These are phyloP conservation scores for Myiozetetes cayanensis DNA, from an alignment of 2,113 vertebrate species.

Conservation along the genomic window DNA sequence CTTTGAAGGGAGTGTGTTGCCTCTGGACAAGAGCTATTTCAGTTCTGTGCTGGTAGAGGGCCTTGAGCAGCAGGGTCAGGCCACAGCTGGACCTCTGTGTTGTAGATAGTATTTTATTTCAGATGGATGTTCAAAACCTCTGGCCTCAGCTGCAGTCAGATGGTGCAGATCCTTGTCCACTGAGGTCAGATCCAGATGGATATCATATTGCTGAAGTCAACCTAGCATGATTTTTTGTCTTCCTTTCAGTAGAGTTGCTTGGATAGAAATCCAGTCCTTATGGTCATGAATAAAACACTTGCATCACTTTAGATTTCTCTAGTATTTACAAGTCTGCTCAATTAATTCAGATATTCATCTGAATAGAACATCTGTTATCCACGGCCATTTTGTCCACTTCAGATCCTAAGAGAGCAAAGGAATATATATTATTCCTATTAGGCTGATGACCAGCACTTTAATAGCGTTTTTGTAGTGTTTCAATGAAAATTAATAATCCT, in stretches of 20 bases:
- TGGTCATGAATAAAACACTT: not conserved
- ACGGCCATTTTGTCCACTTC: not conserved
- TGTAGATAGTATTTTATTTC: not conserved
- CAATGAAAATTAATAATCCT: not conserved
- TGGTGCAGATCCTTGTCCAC: not conserved
- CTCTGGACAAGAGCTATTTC: not conserved
- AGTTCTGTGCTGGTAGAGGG: not conserved
- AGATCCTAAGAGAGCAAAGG: not conserved
- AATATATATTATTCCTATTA: not conserved
- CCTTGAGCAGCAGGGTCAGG: not conserved
- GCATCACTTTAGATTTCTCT: not conserved
- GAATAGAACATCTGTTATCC: not conserved
- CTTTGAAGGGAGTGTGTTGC: not conserved
- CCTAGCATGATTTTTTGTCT: not conserved
- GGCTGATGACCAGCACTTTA: not conserved
- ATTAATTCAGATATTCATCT: not conserved
- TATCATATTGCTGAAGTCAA: not conserved
- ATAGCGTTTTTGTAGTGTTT: not conserved
- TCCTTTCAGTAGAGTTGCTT: not conserved
- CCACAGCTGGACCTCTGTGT: not conserved
- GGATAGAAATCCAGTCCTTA: not conserved
- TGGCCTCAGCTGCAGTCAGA: not conserved
- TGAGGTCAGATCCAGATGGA: not conserved
- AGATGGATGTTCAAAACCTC: not conserved
- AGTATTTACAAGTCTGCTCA: not conserved